Percentiles rank a stretch among this genome's conserved stretches.
Evolutionary conservation across 2,888 invertebrate species (phyloP).

Genomic region (Congeria kusceri): DNA sequence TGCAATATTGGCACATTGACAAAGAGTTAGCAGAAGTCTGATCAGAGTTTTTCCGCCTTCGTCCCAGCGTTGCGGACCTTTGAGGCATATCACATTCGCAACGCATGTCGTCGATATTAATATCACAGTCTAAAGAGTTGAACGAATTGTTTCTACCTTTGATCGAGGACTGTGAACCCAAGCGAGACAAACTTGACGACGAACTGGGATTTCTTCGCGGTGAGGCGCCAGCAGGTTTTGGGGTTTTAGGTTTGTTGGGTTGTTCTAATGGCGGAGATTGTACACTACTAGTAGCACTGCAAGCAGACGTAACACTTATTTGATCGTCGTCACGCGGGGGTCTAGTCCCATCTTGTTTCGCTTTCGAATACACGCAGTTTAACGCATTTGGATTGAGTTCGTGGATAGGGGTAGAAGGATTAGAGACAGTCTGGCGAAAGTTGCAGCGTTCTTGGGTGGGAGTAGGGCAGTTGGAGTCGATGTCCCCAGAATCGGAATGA

Average conservation of each 20-base stretch:
- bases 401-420: conserved; percentile 51
- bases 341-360: neutral
- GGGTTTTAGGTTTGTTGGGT: conserved; percentile 70
- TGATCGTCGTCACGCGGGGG: conserved; percentile 55
- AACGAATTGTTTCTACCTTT: conserved; percentile 40
- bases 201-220: conserved; percentile 65
- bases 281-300: conserved; percentile 52
- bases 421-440: conserved; percentile 37
- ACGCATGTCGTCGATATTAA: conserved; percentile 14
- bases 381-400: conserved; percentile 19
- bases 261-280: conserved; percentile 58
- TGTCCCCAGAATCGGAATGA: conserved; percentile 34
- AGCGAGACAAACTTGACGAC: conserved; percentile 59
- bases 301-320: conserved; percentile 56
- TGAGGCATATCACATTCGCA: conserved; percentile 38
- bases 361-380: neutral
- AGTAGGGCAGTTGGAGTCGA: conserved; percentile 57
- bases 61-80: conserved; percentile 7
- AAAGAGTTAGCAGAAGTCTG: conserved; percentile 28
- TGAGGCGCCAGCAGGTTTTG: conserved; percentile 66
- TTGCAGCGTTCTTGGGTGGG: conserved; percentile 50
- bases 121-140: conserved; percentile 54
- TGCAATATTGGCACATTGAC: conserved; percentile 42
- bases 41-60: neutral
- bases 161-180: conserved; percentile 38